These are phyloP conservation scores for Lates calcarifer DNA, from an alignment of 2,113 vertebrate genomes.

Conservation along the genomic window DNA sequence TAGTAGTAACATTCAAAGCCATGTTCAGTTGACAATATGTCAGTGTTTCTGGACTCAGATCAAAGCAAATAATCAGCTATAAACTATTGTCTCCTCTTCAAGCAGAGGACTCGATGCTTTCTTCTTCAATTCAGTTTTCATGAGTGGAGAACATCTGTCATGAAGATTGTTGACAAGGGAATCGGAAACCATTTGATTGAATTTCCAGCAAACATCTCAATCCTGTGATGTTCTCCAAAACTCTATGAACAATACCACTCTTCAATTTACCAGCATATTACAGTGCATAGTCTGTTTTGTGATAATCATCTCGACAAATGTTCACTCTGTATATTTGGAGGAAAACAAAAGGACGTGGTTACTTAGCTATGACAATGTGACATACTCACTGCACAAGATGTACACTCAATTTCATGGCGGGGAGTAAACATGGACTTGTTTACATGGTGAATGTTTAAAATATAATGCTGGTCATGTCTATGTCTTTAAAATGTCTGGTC, in stretches of 20 bases:
- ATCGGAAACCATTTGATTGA: constrained; percentile 55
- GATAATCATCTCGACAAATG: constrained; percentile 49
- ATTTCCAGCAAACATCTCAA: constrained; percentile 58
- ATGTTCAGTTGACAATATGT: constrained; percentile 33
- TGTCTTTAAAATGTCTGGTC: constrained; percentile 38
- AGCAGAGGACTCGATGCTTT: constrained; percentile 36
- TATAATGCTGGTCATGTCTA: constrained; percentile 40
- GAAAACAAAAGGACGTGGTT: constrained; percentile 50
- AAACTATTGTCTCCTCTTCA: constrained; percentile 45
- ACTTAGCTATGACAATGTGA: background rate
- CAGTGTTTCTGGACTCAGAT: constrained; percentile 52
- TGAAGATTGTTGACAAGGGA: constrained; percentile 44
- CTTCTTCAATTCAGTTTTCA: constrained; percentile 56
- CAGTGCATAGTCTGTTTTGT: constrained; percentile 30
- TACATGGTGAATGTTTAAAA: constrained; percentile 21
- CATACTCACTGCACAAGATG: background rate
- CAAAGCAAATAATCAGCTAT: constrained; percentile 51
- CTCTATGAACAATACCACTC: constrained; percentile 18
- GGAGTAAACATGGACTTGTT: constrained; percentile 40
- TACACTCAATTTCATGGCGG: constrained; percentile 5
- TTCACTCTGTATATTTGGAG: constrained; percentile 23
- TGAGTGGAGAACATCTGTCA: constrained; percentile 61
- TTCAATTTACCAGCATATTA: constrained; percentile 37
- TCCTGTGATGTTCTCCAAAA: constrained; percentile 38
- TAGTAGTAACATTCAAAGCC: constrained; percentile 34